These are phyloP conservation scores for Nemotelus nigrinus DNA, from an alignment of 2,888 invertebrate species.

Conservation along the genomic window DNA sequence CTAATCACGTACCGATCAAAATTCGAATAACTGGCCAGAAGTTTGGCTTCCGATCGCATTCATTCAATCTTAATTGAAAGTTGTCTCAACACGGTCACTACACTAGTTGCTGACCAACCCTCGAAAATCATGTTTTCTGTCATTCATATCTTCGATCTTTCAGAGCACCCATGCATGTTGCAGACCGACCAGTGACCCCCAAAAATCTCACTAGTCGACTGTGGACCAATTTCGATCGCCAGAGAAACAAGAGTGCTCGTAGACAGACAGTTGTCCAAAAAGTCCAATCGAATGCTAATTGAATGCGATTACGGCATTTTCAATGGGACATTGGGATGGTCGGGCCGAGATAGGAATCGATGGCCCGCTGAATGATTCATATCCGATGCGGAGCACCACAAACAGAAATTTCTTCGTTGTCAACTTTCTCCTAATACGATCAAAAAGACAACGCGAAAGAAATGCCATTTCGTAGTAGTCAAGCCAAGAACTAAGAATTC, in stretches of 20 bases:
- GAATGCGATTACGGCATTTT: conserved; percentile 16
- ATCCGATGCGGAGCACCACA: not conserved
- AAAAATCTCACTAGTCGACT: not conserved
- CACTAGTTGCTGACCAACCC: not conserved
- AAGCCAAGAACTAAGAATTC: not conserved
- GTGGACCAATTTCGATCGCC: not conserved
- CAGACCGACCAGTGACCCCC: conserved; percentile 2
- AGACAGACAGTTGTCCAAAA: conserved; percentile 30
- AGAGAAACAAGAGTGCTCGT: not conserved
- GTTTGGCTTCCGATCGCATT: not conserved
- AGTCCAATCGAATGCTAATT: conserved; percentile 31
- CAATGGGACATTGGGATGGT: not conserved
- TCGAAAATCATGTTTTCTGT: not conserved
- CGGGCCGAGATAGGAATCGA: conserved; percentile 24
- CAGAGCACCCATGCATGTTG: not conserved
- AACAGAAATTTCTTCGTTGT: conserved; percentile 37
- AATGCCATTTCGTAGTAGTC: conserved; percentile 25
- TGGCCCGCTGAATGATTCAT: conserved; percentile 28
- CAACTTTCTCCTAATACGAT: conserved; percentile 20
- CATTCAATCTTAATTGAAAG: conserved; percentile 20
- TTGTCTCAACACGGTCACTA: conserved; percentile 1
- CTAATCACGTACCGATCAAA: not conserved
- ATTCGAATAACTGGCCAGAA: no score
- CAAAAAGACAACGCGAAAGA: not conserved
- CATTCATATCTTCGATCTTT: conserved; percentile 9